Conservation (phyloP, 64 coral and sea anemone genomes). For the Exaiptasia diaphana region DNA sequence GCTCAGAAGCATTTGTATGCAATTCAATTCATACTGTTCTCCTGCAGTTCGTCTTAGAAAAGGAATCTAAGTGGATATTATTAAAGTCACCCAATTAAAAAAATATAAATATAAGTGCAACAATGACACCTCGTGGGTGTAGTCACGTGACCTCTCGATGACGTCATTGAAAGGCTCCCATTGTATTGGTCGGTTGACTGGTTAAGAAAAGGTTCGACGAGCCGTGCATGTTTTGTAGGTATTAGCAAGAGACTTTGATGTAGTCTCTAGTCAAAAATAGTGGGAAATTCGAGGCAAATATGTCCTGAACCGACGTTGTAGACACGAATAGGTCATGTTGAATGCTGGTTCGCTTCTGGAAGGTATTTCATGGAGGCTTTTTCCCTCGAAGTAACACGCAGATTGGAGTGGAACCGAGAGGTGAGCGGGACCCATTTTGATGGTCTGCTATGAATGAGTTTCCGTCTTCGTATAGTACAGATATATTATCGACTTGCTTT, state of each 20-base stretch:
- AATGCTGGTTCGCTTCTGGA: background rate
- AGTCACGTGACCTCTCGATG: slow-evolving; percentile 6
- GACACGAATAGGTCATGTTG: slow-evolving; percentile 16
- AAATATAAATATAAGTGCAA: no score
- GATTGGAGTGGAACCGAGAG: slow-evolving; percentile 1
- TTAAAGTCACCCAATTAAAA: no score
- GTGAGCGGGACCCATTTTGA: slow-evolving; percentile 3
- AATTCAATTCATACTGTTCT: no score
- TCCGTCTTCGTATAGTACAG: no score
- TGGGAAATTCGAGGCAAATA: background rate
- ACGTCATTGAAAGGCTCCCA: slow-evolving; percentile 8
- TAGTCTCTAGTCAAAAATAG: background rate
- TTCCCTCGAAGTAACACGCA: background rate
- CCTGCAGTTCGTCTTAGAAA: no score
- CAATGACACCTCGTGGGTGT: slow-evolving; percentile 3
- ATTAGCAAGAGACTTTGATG: background rate
- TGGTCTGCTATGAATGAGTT: background rate
- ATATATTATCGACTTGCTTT: no score
- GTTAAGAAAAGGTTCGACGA: slow-evolving; percentile 18
- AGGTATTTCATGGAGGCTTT: background rate
- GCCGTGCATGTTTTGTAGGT: slow-evolving; percentile 34
- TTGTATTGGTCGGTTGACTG: slow-evolving; percentile 15
- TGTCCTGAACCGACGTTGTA: slow-evolving; percentile 8
- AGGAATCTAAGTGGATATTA: no score
- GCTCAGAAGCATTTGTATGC: no score